A percentile compares a stretch with the other conserved stretches of the same genome.
phyloP scores from a whole-genome alignment of 2,113 vertebrate genomes.

The Petromus typicus region DNA sequence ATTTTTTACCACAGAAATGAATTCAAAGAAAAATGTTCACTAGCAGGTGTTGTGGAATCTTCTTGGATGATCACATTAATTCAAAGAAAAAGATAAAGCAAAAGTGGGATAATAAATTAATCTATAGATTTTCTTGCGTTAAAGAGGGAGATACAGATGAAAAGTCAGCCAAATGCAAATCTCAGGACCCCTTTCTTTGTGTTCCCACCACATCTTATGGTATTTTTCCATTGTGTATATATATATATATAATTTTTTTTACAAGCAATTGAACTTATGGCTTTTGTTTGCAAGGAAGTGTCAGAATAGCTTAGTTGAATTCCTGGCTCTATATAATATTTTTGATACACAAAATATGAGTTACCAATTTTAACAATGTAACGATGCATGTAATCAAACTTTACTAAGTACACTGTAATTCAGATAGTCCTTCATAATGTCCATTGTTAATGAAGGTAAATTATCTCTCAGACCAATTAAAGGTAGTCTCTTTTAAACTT shows the following conservation, averaged over 20 bases:
- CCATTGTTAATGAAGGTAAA: not conserved
- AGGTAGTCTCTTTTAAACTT: not conserved
- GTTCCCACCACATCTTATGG: not conserved
- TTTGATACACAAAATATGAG: not conserved
- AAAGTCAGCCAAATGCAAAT: not conserved
- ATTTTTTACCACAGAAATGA: not conserved
- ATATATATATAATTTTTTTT: too few species aligned
- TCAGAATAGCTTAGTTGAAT: too few species aligned
- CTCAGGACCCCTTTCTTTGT: not conserved
- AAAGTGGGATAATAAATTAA: not conserved
- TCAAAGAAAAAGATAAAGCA: not conserved
- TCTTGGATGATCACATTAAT: not conserved
- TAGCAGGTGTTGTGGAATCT: not conserved
- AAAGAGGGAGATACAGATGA: not conserved
- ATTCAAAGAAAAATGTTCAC: not conserved
- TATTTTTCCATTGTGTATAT: too few species aligned
- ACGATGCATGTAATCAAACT: not conserved
- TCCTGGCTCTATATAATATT: not conserved
- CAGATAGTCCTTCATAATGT: not conserved
- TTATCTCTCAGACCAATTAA: constrained; percentile 15
- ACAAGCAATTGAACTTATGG: too few species aligned
- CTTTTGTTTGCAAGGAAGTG: too few species aligned
- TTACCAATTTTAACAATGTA: not conserved
- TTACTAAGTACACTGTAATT: not conserved
- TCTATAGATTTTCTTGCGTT: not conserved